Evolutionary conservation across 2,797 vertebrate species (phyloP), one percentile per base, ranked within the genome.

Genomic region (Syngnathus acus): DNA sequence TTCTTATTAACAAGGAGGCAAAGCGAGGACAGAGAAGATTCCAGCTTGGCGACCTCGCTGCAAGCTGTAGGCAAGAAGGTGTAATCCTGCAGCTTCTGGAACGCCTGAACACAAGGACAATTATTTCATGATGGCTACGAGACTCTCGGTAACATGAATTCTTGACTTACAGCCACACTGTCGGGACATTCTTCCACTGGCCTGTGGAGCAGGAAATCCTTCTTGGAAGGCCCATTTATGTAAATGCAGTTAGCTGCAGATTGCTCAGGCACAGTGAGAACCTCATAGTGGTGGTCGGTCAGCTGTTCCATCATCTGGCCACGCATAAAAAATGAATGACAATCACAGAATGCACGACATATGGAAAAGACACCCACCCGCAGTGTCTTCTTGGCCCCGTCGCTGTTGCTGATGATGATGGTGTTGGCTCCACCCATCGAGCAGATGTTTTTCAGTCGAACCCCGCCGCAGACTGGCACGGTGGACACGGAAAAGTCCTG

Each of bases 401-500:
- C 92, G 1, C 89, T 92, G 81, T 90, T 92, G 79, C 92, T 90
- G 4, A 94, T 91, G 62, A 95, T 86, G 65, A 97, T 92, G 0
- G 94, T 94, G 65, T 94, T 89, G 0, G 94, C 91, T 6, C 94
- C 95, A 0, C 91, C 94, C 95, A 97, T 96, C 66, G 95, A 95
- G 61, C 95, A 96, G 85, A 97, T 86, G 79, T 93, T 90, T 61
- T 94, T 94, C 78, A 97, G 90, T 9, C 94, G 91, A 65, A 85
- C 87, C 42, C 92, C 87, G 13, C 92, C 92, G 5, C 85, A 89
- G 40, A 96, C 92, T 0, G 94, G 94, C 51, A 97, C 93, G 0
- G 92, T 94, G 73, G 95, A 97, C 65, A 96, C 95, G 0, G 94
- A 92, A 70, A 95, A 96, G 84, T 96, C 95, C 94, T 96, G 75